phyloP scores from a whole-genome alignment of 30 jellyfish, hydroid and myxozoan genomes.

The Hydra vulgaris region DNA sequence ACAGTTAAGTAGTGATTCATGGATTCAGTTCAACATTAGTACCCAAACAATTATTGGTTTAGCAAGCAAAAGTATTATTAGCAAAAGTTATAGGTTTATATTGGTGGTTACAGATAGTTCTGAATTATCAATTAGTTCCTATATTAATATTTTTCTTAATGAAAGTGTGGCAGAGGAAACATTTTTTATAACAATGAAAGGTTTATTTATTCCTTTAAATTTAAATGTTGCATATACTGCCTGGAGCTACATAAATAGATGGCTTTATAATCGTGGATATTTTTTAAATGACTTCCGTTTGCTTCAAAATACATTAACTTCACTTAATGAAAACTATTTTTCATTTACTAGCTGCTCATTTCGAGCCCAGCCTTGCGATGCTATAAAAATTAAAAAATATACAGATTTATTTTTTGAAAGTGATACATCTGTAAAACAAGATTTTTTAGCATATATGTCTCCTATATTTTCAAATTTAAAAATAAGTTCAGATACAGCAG shows the following conservation, averaged over 20 bases:
- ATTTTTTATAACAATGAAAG: conserved; percentile 5
- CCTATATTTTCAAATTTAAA: conserved; percentile 46
- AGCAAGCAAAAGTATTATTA: not conserved
- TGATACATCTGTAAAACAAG: conserved; percentile 17
- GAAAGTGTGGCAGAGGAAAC: conserved; percentile 30
- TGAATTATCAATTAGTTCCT: conserved; percentile 17
- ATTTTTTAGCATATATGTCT: conserved; percentile 22
- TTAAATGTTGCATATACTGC: not conserved
- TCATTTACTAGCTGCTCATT: conserved; percentile 57
- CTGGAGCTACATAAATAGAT: not conserved
- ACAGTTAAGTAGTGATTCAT: conserved; percentile 11
- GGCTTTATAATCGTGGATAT: conserved; percentile 3
- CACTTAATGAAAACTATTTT: conserved; percentile 14
- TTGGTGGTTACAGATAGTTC: conserved; percentile 51
- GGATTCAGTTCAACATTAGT: conserved; percentile 53
- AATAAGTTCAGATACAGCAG: conserved; percentile 28
- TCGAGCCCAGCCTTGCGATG: conserved; percentile 75
- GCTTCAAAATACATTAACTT: not conserved
- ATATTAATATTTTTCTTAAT: conserved; percentile 28
- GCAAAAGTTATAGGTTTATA: conserved; percentile 12
- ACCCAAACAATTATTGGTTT: conserved; percentile 46
- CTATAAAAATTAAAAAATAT: conserved; percentile 15
- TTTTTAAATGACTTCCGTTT: conserved; percentile 9
- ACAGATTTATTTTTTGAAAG: conserved; percentile 16
- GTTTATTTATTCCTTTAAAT: not conserved